Evolutionary conservation across 2,888 invertebrate species (phyloP).

Genomic region (Sarcophaga variegata): DNA sequence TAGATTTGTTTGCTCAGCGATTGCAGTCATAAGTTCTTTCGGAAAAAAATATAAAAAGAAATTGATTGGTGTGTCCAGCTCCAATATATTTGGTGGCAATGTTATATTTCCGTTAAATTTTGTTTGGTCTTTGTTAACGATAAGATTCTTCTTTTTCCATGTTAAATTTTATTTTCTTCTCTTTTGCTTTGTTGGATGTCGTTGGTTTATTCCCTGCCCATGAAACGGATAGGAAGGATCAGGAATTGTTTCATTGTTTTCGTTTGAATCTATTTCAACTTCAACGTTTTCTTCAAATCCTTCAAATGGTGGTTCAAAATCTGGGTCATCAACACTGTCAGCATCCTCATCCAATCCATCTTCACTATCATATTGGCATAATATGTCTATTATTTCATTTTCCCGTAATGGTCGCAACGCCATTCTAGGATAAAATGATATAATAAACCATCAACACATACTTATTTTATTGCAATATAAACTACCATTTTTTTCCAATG

Average conservation of each 20-base stretch:
- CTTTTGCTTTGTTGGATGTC: too few relatives aligned
- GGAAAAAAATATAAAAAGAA: too few relatives aligned
- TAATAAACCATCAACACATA: not conserved
- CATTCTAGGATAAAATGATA: too few relatives aligned
- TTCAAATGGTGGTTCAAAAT: not conserved
- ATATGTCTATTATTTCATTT: slow-evolving; percentile 18
- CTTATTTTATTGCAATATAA: not conserved
- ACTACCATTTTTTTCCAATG: not conserved
- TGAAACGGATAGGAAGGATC: not conserved
- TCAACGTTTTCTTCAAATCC: slow-evolving; percentile 9
- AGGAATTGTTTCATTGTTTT: not conserved
- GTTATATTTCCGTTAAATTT: too few relatives aligned
- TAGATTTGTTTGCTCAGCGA: too few relatives aligned
- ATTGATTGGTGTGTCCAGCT: too few relatives aligned
- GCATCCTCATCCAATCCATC: slow-evolving; percentile 17
- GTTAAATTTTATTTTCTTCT: too few relatives aligned
- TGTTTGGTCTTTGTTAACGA: too few relatives aligned
- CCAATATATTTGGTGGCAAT: too few relatives aligned
- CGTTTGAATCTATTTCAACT: not conserved
- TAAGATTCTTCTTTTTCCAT: too few relatives aligned
- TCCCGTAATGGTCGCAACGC: not conserved
- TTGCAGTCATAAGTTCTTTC: too few relatives aligned
- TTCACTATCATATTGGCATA: slow-evolving; percentile 6
- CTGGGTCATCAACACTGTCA: not conserved
- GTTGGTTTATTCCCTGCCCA: too few relatives aligned